Evolutionary conservation across 2,888 invertebrate species (phyloP).

Genomic region (Leucozona laternaria): DNA sequence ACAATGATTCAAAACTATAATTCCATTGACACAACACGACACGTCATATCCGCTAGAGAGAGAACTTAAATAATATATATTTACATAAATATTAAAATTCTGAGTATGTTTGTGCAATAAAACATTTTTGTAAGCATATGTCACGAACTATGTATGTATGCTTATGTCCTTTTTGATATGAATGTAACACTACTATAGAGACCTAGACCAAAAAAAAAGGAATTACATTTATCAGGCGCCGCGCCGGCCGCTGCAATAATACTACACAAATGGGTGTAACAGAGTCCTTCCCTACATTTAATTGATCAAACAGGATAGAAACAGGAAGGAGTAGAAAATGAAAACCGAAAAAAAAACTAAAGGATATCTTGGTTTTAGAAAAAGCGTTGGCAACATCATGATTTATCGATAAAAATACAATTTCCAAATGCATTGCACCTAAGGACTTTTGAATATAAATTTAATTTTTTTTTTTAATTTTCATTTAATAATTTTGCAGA

Average conservation of each 20-base stretch:
- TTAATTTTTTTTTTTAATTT: not conserved
- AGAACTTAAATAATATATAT: constrained; percentile 21
- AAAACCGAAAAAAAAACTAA: constrained; percentile 14
- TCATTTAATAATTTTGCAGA: constrained; percentile 76
- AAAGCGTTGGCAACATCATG: constrained; percentile 69
- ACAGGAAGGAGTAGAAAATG: constrained; percentile 6
- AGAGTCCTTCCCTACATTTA: constrained; percentile 19
- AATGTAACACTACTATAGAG: constrained; percentile 7
- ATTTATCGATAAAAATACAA: constrained; percentile 63
- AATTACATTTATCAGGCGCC: constrained; percentile 57
- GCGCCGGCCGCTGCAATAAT: constrained; percentile 8
- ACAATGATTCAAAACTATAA: not conserved
- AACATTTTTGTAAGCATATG: constrained; percentile 58
- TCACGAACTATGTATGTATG: constrained; percentile 26
- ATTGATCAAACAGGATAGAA: constrained; percentile 69
- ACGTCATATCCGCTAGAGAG: constrained; percentile 20
- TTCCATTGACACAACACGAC: constrained; percentile 7
- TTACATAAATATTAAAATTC: constrained; percentile 51
- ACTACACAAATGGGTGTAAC: not conserved
- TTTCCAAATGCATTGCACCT: not conserved
- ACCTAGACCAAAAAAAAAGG: not conserved
- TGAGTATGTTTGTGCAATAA: constrained; percentile 41
- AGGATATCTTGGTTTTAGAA: not conserved
- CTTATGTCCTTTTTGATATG: constrained; percentile 18
- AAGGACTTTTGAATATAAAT: not conserved